Evolutionary conservation across 2,888 invertebrate genomes (phyloP), one percentile per base, ranked within the genome.

Genomic region (Clivina fossor): DNA sequence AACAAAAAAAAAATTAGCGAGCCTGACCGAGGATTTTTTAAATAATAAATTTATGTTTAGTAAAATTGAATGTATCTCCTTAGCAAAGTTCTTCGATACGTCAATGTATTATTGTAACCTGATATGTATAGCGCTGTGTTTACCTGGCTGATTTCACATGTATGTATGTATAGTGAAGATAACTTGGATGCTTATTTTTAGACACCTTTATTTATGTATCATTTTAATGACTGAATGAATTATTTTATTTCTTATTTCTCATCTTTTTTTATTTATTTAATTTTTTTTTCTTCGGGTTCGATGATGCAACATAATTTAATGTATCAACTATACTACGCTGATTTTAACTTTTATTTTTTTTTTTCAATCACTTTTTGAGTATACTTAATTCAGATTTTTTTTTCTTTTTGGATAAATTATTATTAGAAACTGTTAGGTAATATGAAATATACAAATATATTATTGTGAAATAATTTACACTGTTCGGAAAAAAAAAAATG

Each of bases 281-380:
- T 26, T 11, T 15, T 43, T 7, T 19, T 2, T n/a, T 19, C 9
- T 8, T 16, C 4, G 7, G 9, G 8, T 9, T 16, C 4, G 9
- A 4, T 22, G 24, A 49, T 40, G 49, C 40, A 49, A 49, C 9
- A 49, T 35, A 28, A 40, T 49, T 49, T 49, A 37, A 37, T 49
- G 18, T 18, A 15, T n/a, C n/a, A n/a, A n/a, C n/a, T n/a, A n/a
- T n/a, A n/a, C n/a, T n/a, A n/a, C n/a, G n/a, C n/a, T n/a, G n/a
- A n/a, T n/a, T n/a, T n/a, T n/a, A n/a, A n/a, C n/a, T n/a, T n/a
- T n/a, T n/a, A n/a, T n/a, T n/a, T n/a, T n/a, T n/a, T n/a, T n/a
- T n/a, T n/a, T n/a, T n/a, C n/a, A n/a, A n/a, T n/a, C n/a, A n/a
- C n/a, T n/a, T n/a, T n/a, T n/a, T n/a, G n/a, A n/a, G n/a, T n/a